A percentile compares a stretch with the other conserved stretches of the same genome.
Conservation (phyloP, 2,797 vertebrate species). For the Margarornis squamiger region DNA sequence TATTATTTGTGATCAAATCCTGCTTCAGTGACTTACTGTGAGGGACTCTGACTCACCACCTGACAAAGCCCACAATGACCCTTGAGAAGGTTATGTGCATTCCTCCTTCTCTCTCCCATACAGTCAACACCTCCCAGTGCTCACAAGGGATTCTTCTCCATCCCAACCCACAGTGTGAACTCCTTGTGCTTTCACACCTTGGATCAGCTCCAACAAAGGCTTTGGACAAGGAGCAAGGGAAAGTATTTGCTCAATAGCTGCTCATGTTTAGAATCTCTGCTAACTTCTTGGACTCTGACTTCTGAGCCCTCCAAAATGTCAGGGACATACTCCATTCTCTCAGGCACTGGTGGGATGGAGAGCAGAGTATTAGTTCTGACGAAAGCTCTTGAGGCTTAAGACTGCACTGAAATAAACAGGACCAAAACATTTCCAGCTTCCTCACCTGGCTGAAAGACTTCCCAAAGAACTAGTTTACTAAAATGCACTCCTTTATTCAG, state of each 20-base stretch:
- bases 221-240: background rate
- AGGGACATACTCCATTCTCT: background rate
- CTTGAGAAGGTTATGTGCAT: no score
- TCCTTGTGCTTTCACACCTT: background rate
- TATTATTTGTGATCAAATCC: no score
- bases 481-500: background rate
- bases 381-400: background rate
- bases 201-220: background rate
- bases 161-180: background rate
- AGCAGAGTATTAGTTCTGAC: background rate
- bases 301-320: background rate
- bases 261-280: background rate
- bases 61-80: no score
- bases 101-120: no score
- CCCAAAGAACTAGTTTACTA: background rate
- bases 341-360: background rate
- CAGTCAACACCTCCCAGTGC: background rate
- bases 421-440: background rate
- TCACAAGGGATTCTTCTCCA: background rate
- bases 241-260: background rate
- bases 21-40: no score
- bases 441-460: background rate
- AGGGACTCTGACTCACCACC: no score
- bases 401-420: background rate
- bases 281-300: background rate